phyloP scores from a whole-genome alignment of 2,888 invertebrate genomes.

The Leptura quadrifasciata region DNA sequence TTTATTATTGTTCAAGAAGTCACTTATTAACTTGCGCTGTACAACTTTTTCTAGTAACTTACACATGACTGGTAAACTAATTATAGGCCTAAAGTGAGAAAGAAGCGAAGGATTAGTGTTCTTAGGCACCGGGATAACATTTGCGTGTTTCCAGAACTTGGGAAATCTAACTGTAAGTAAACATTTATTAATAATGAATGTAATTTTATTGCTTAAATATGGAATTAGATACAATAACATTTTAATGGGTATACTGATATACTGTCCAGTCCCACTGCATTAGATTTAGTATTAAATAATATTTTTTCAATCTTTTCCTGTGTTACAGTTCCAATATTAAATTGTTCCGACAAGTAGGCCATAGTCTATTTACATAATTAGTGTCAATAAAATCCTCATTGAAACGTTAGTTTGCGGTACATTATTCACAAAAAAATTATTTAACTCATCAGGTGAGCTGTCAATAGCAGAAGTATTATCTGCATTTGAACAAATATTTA shows the following conservation, averaged over 20 bases:
- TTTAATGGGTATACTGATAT: no score
- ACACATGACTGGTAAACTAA: neutral
- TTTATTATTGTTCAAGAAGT: neutral
- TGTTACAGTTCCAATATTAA: neutral
- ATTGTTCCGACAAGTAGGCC: neutral
- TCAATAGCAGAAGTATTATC: neutral
- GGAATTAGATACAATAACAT: no score
- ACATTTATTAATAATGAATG: slow-evolving; percentile 6
- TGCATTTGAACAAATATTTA: neutral
- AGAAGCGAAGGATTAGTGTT: neutral
- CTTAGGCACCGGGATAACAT: no score
- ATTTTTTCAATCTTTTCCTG: neutral
- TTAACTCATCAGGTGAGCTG: neutral
- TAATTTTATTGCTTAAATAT: neutral
- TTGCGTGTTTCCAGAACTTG: no score
- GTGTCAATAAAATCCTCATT: neutral
- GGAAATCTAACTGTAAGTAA: neutral
- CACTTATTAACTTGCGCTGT: neutral
- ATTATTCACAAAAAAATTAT: neutral
- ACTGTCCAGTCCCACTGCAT: no score
- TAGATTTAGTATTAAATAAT: neutral
- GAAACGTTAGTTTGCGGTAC: neutral
- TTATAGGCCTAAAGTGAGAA: neutral
- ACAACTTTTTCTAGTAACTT: no score
- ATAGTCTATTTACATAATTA: neutral